Percentiles rank a stretch among this genome's conserved stretches.
phyloP scores from a whole-genome alignment of 1,140 invertebrate genomes.

The Metaphire vulgaris region DNA sequence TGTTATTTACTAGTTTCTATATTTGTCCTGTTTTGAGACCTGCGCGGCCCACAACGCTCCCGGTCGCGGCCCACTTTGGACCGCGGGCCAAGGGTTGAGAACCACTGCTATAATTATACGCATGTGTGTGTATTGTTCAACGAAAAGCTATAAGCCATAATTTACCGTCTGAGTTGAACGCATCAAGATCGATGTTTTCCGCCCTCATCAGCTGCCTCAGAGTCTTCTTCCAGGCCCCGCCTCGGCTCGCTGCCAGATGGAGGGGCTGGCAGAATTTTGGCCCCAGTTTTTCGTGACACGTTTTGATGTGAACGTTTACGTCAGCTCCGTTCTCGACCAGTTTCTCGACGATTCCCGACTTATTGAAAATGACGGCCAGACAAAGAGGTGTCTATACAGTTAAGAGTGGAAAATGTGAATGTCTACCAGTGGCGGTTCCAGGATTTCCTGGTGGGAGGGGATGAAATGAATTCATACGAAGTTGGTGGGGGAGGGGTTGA shows the following conservation, averaged over 20 bases:
- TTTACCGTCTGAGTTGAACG: conserved; percentile 7
- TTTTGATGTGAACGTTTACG: background rate
- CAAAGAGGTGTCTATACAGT: conserved; percentile 5
- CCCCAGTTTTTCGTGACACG: background rate
- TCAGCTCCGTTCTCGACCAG: conserved; percentile 12
- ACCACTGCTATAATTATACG: no score
- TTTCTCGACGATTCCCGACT: background rate
- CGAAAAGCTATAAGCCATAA: background rate
- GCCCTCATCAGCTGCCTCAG: conserved; percentile 1
- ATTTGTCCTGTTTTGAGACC: no score
- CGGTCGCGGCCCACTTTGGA: no score
- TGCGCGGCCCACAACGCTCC: no score
- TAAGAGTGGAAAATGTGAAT: no score
- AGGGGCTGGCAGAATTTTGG: conserved; percentile 7
- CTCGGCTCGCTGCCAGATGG: conserved; percentile 6
- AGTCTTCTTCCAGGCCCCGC: background rate
- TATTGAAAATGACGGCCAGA: conserved; percentile 5
- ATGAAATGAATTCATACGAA: no score
- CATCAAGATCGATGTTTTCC: background rate
- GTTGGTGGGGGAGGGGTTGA: no score
- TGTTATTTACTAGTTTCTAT: no score
- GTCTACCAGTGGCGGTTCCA: no score
- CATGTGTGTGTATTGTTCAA: no score
- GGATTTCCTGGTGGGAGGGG: no score
- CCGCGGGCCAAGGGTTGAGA: no score